Base-by-base conservation (phyloP, 1,140 invertebrate species). In the Caenorhabditis brenneri region DNA sequence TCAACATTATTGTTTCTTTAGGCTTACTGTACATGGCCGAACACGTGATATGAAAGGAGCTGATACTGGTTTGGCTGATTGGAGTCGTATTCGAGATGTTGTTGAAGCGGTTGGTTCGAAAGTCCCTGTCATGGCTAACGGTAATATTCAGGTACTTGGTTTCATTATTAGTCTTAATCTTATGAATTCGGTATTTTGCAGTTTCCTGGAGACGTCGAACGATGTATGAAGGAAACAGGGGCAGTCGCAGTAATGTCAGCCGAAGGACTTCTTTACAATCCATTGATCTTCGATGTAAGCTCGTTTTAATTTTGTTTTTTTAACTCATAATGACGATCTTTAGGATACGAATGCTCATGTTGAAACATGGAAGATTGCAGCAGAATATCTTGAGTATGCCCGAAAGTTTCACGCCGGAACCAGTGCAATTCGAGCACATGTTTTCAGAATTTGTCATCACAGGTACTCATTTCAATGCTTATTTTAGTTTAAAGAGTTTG, bases 371-470 rank as follows among this genome's bases (percentile, higher is more conserved):
- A 94, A 96, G 88, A 94, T 96, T 88, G 95, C 95, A 5, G 89
- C 93, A 24, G 96, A 99, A 90, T 99, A 99, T 92, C 92, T 99
- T 53, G 93, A 95, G 69, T 91, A 96, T 51, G 94, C 94, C 0
- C 93, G 95, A 84, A 91, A 93, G 87, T 95, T 96, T 92, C 95
- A 96, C 10, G 96, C 96, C 88, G 95, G 95, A n/a, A 91, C 94
- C 49, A 96, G 95, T 9, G 97, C 94, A 89, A 94, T 96, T 29
- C 93, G 97, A 87, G 97, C 97, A 9, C 97, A 99, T 92, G 91
- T 99, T 3, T 99, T 99, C 91, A 98, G 99, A 93, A 92, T 99
- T 81, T 96, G 96, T 89, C 96, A 99, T 91, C 95, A 97, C 91
- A 93, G 95, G 96, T 98, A 93, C 93, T 94, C 93, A 84, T 31